Percentiles rank a stretch among this genome's conserved stretches.
These are phyloP conservation scores for Axinella damicornis DNA, from an alignment of 37 sponge, comb jelly and placozoan species.

Conservation along the genomic window DNA sequence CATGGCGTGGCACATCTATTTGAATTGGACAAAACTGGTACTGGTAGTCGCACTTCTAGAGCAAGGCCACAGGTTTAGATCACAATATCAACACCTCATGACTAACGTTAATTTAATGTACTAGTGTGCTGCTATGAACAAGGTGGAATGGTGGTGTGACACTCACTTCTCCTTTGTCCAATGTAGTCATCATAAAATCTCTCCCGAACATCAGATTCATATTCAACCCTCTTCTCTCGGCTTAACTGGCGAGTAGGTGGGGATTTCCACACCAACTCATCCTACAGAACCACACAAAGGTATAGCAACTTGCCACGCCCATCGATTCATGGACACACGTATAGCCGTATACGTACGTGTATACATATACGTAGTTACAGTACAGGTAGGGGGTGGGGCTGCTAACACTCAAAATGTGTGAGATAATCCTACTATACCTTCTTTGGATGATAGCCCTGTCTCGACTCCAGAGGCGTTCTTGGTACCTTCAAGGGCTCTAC, in stretches of 20 bases:
- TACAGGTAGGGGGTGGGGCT: not conserved
- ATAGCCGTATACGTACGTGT: too few species aligned
- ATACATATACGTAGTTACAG: too few species aligned
- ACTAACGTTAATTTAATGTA: not conserved
- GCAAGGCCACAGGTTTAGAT: too few species aligned
- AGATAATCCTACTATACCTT: constrained; percentile 18
- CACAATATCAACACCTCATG: not conserved
- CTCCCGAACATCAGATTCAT: constrained; percentile 68
- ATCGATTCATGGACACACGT: too few species aligned
- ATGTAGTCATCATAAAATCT: constrained; percentile 85
- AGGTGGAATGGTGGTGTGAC: too few species aligned
- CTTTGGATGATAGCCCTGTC: constrained; percentile 72
- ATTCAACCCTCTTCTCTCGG: constrained; percentile 57
- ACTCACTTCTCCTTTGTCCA: constrained; percentile 61
- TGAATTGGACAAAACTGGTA: too few species aligned
- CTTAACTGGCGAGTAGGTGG: constrained; percentile 67
- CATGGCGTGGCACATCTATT: too few species aligned
- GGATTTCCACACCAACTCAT: constrained; percentile 58
- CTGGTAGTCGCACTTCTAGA: too few species aligned
- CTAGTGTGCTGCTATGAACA: not conserved
- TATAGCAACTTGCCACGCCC: too few species aligned
- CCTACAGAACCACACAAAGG: constrained; percentile 17
- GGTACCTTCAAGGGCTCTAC: constrained; percentile 41
- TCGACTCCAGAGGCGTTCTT: constrained; percentile 59
- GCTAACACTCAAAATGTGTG: too few species aligned